phyloP scores from a whole-genome alignment of 1,140 invertebrate genomes.

The Anadara kagoshimensis region DNA sequence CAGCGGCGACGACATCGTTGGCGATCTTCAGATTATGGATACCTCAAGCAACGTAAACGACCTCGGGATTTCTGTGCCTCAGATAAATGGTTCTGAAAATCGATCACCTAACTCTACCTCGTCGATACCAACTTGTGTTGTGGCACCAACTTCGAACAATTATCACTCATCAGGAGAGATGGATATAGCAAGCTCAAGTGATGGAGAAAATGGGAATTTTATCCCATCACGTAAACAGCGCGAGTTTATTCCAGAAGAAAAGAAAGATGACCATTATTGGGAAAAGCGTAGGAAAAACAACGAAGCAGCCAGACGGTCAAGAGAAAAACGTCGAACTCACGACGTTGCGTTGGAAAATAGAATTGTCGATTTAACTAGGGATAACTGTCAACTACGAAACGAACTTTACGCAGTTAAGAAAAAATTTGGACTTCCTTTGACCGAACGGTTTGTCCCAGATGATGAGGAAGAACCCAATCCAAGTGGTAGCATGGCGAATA shows the following conservation, averaged over 20 bases:
- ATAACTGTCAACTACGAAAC: slow-evolving; percentile 93
- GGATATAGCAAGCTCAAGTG: slow-evolving; percentile 23
- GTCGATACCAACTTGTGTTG: slow-evolving; percentile 45
- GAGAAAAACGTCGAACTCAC: slow-evolving; percentile 96
- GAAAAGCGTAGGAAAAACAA: slow-evolving; percentile 95
- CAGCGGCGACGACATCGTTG: no score
- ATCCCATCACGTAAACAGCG: slow-evolving; percentile 84
- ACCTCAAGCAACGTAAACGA: no score
- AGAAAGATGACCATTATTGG: slow-evolving; percentile 98
- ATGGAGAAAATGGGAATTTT: slow-evolving; percentile 12
- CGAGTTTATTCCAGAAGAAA: slow-evolving; percentile 97
- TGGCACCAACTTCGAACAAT: slow-evolving; percentile 43
- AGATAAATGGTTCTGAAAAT: no score
- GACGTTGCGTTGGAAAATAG: slow-evolving; percentile 97
- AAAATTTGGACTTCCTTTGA: slow-evolving; percentile 86
- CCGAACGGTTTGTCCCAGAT: slow-evolving; percentile 42
- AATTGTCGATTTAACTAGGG: slow-evolving; percentile 94
- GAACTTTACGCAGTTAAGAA: slow-evolving; percentile 94
- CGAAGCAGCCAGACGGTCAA: slow-evolving; percentile 94
- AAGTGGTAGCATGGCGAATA: no score
- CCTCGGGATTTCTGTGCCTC: no score
- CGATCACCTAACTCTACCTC: slow-evolving; percentile 19
- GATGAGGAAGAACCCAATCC: slow-evolving; percentile 22
- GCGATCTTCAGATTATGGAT: no score
- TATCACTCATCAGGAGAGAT: slow-evolving; percentile 9